Conservation (phyloP, 2,888 invertebrate genomes). For the Pelosia muscerda region DNA sequence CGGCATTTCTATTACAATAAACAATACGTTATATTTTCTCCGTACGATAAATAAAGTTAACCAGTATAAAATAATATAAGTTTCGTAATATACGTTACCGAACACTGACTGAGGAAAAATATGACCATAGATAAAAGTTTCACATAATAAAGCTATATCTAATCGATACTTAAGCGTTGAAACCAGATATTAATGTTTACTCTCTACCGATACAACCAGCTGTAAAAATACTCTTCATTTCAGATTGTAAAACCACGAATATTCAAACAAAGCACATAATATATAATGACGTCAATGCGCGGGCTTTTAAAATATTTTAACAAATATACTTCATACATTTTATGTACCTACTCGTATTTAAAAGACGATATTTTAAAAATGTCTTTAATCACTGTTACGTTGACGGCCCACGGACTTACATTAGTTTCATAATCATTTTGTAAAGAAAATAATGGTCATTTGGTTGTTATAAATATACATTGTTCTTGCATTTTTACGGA, state of each 20-base stretch:
- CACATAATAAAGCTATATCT: conserved; percentile 42
- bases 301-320: conserved; percentile 56
- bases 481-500: not conserved
- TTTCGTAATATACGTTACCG: too few species aligned
- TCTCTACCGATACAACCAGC: conserved; percentile 54
- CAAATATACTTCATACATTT: conserved; percentile 39
- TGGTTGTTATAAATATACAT: not conserved
- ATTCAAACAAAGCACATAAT: conserved; percentile 63
- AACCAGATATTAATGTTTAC: conserved; percentile 54
- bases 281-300: conserved; percentile 63
- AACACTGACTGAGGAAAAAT: not conserved
- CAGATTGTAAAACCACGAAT: conserved; percentile 57
- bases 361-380: conserved; percentile 37
- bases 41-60: not conserved
- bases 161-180: conserved; percentile 40
- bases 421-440: not conserved
- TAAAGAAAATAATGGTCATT: not conserved
- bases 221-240: conserved; percentile 62
- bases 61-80: not conserved
- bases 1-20: not conserved
- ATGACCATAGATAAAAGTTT: conserved; percentile 4
- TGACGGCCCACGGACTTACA: conserved; percentile 17
- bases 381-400: conserved; percentile 35
- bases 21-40: not conserved
- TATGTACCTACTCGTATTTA: conserved; percentile 29